Base-by-base conservation (phyloP, 2,888 invertebrate species). In the Cephus runcator region DNA sequence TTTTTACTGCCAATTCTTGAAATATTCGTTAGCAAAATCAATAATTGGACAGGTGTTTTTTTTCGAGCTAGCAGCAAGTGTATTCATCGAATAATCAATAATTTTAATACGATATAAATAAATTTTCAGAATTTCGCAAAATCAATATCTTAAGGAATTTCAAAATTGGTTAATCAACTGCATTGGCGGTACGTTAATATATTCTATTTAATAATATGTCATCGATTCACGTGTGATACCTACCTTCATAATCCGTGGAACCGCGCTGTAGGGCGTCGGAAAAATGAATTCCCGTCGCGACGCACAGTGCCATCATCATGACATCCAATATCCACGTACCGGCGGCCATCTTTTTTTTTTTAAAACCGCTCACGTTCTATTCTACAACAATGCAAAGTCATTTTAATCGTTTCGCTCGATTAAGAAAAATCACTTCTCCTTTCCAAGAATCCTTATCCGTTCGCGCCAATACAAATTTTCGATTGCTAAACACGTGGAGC, bases 171-270 rank as follows among this genome's bases (percentile, higher is more conserved):
- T 1, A 12, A 36, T 36, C 36, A 36, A 36, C 36, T 36, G 36
- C 4, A 12, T 1, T 36, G 12, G 35, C 35, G 12, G 36, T 36
- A 36, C 0, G 4, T 36, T 36, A 15, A 40, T 15, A 15, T 12
- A 15, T 12, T 12, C 1, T 4, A 36, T 12, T 36, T 11, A 1
- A 34, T 11, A 11, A 11, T 34, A 34, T 34, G 11, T 34, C 11
- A 11, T 35, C 35, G 35, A 35, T 36, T 4, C 40, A 40, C 40
- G 1, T 40, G 1, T 6, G 56, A 23, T 56, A 15, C 56, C 56
- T 69, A 89, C 88, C 88, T 87, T 89, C 88, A 79, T 87, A 88
- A 35, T 83, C 76, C n/a, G 80, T 81, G 30, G 88, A 83, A 68
- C 83, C 85, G 75, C 80, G 83, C 12, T 73, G 80, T 6, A 88